Conservation (phyloP, 2,113 vertebrate species). For the Leptobrachium ailaonicum region DNA sequence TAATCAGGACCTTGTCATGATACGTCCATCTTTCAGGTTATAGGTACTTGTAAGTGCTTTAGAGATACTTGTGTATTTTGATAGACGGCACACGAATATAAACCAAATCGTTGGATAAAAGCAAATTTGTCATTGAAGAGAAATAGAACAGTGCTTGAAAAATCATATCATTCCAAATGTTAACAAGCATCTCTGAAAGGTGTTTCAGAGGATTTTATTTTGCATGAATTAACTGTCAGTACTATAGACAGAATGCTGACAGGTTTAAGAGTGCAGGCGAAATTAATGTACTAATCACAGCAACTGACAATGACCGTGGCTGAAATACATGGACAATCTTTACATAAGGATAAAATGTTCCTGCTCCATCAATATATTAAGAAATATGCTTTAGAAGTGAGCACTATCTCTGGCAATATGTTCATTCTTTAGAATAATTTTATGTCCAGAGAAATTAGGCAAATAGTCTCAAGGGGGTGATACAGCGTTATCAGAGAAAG, state of each 20-base stretch:
- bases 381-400: neutral
- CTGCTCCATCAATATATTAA: neutral
- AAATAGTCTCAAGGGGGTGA: no score
- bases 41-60: no score
- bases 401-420: neutral
- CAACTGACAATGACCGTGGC: constrained; percentile 3
- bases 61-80: no score
- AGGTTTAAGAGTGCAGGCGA: neutral
- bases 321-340: constrained; percentile 1
- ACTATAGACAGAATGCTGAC: neutral
- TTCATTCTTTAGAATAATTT: neutral
- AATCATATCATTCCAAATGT: neutral
- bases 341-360: constrained; percentile 12
- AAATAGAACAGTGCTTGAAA: neutral
- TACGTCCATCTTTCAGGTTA: no score
- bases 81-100: no score
- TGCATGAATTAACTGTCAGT: neutral
- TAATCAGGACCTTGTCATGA: no score
- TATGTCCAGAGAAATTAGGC: no score
- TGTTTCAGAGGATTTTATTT: neutral
- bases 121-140: neutral
- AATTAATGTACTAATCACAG: constrained; percentile 1
- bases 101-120: no score
- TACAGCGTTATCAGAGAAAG: no score
- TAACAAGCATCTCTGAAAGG: neutral